These are phyloP conservation scores for Lepeophtheirus nordmannii DNA, from an alignment of 2,888 invertebrate genomes.

Conservation along the genomic window DNA sequence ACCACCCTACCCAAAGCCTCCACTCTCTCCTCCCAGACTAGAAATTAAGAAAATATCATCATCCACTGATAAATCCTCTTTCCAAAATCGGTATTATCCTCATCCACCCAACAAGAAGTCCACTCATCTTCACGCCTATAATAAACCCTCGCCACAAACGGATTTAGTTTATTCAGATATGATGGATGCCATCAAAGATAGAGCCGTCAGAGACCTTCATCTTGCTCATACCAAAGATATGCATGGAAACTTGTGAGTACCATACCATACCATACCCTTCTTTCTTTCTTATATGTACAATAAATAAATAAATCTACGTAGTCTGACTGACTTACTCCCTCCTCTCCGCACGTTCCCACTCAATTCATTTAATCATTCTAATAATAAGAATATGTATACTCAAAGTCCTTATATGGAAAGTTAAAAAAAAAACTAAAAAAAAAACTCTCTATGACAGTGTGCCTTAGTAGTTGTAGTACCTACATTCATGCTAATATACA, in stretches of 20 bases:
- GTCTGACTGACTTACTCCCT: no score
- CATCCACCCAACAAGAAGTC: background rate
- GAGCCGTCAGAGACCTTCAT: conserved; percentile 16
- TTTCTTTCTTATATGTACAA: no score
- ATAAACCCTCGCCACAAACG: background rate
- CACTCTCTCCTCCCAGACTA: conserved; percentile 11
- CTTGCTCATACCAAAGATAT: conserved; percentile 19
- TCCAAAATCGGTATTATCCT: background rate
- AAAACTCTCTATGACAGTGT: no score
- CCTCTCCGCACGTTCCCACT: no score
- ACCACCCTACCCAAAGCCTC: background rate
- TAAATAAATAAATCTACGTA: no score
- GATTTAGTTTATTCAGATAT: background rate
- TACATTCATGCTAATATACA: no score
- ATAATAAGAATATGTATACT: no score
- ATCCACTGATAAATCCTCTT: background rate
- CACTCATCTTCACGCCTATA: background rate
- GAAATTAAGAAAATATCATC: conserved; percentile 2
- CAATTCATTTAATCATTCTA: no score
- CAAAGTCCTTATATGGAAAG: no score
- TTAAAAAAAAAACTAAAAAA: no score
- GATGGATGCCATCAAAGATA: conserved; percentile 7
- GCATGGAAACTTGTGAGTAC: conserved; percentile 20
- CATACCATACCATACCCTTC: no score
- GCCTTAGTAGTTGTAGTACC: no score